Evolutionary conservation across 2,113 vertebrate species (phyloP).

Genomic region (Plestiodon gilberti): DNA sequence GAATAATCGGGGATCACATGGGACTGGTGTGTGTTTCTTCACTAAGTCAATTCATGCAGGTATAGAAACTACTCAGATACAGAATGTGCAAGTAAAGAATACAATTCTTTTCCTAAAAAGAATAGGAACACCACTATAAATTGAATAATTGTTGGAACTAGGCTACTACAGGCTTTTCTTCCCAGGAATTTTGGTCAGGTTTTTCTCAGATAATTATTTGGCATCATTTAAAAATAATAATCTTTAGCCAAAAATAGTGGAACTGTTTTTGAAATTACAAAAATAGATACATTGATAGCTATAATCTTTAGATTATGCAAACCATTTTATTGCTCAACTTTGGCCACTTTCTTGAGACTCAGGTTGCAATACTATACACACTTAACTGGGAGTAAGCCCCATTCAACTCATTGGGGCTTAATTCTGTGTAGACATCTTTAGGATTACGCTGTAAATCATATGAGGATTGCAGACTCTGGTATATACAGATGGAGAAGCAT

Average conservation of each 20-base stretch:
- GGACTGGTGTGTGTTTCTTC: neutral
- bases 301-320: neutral
- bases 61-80: neutral
- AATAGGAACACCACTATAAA: neutral
- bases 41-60: neutral
- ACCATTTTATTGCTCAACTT: neutral
- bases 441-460: too few relatives aligned
- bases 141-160: conserved; percentile 28
- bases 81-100: neutral
- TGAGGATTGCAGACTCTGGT: neutral
- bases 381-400: too few relatives aligned
- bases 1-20: neutral
- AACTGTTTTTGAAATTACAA: neutral
- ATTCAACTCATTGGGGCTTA: too few relatives aligned
- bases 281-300: neutral
- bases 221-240: conserved; percentile 6
- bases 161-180: conserved; percentile 45
- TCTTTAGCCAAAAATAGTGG: neutral
- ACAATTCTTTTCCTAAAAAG: neutral
- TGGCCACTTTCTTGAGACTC: neutral
- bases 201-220: conserved; percentile 19
- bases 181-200: conserved; percentile 46
- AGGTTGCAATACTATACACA: too few relatives aligned
- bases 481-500: neutral
- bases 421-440: too few relatives aligned